phyloP scores from a whole-genome alignment of 2,888 invertebrate genomes.

The Mythimna pallens region DNA sequence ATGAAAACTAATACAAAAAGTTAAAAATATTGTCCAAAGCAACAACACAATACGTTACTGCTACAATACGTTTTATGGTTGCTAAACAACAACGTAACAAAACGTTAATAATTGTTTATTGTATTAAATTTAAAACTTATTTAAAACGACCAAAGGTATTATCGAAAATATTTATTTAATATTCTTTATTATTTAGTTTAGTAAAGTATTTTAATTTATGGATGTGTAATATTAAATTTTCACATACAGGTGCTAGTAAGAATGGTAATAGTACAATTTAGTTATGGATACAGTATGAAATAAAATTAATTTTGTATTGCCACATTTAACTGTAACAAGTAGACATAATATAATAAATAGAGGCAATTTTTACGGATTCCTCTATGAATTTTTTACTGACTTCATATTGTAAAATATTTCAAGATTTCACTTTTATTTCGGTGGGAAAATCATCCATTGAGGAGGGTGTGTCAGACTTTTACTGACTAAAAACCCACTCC shows the following conservation, averaged over 20 bases:
- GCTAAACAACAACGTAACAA: not conserved
- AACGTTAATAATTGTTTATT: not conserved
- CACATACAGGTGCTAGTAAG: too few relatives aligned
- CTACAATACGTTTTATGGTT: not conserved
- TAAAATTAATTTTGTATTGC: not conserved
- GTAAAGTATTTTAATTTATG: not conserved
- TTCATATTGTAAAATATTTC: not conserved
- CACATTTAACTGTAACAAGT: not conserved
- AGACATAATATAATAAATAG: not conserved
- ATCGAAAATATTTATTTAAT: not conserved
- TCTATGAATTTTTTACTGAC: too few relatives aligned
- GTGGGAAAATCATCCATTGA: too few relatives aligned
- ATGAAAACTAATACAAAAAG: not conserved
- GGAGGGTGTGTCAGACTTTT: too few relatives aligned
- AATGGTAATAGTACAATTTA: too few relatives aligned
- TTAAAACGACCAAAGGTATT: not conserved
- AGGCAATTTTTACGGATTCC: not conserved
- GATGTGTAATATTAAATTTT: too few relatives aligned
- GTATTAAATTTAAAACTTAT: not conserved
- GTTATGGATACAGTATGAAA: not conserved
- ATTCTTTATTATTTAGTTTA: not conserved
- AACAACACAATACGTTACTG: too few relatives aligned
- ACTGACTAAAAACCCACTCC: too few relatives aligned
- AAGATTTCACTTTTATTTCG: too few relatives aligned
- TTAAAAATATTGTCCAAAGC: not conserved